Base-by-base conservation (phyloP, 2,888 invertebrate species). In the Asteroscopus sphinx region DNA sequence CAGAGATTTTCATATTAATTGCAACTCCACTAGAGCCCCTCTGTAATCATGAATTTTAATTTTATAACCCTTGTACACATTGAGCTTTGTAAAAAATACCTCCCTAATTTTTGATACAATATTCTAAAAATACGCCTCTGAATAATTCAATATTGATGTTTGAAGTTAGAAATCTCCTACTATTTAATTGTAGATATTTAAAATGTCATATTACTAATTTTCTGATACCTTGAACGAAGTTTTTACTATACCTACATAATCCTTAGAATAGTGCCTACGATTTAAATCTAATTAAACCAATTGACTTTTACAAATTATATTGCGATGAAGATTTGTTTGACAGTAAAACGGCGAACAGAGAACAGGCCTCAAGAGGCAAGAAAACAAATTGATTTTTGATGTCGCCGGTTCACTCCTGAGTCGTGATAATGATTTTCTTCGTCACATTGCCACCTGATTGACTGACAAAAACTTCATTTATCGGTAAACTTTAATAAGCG, bases 301-400 rank as follows among this genome's bases (percentile, higher is more conserved):
- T 83, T 78, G 77, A 77, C 77, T 79, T 75, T 76, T 71, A 79
- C 73, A 82, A 82, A 87, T 84, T 79, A 79, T 72, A 71, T 75
- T 80, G 64, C 65, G 52, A 42, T 60, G 55, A 73, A 76, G 75
- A 81, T 83, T 83, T 80, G 76, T 82, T 81, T 78, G 70, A 71
- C 46, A 60, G 77, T 76, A 83, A 83, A 83, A 81, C 72, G 39
- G 39, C 42, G 72, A 74, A 62, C 68, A 69, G 66, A 62, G 70
- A 69, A 58, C 53, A 72, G 61, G 44, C 54, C 48, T 51, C 57
- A 52, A 67, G 80, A 80, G 79, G 76, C 80, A 83, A 86, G 82
- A 73, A 84, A 84, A 85, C 85, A 90, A 92, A 92, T 91, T 87
- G 89, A 89, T 90, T 91, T 90, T 89, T 91, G 87, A 91, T 91